Evolutionary conservation across 2,797 vertebrate genomes (phyloP).

Genomic region (Sebastes hubbsi): DNA sequence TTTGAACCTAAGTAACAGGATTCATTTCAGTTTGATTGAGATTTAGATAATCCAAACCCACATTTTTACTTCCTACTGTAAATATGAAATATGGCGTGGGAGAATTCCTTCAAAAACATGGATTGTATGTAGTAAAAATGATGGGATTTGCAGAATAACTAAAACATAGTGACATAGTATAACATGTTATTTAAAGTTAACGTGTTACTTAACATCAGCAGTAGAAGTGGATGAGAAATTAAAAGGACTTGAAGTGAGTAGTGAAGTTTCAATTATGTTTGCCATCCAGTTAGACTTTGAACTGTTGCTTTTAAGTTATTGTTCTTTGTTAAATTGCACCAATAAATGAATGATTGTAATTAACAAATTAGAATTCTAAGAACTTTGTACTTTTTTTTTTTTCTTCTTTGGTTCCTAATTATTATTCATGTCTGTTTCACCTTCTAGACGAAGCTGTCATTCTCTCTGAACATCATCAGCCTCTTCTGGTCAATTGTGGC

Average conservation of each 20-base stretch:
- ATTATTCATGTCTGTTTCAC: not conserved
- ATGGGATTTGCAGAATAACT: not conserved
- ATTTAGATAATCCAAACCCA: not conserved
- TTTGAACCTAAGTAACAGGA: not conserved
- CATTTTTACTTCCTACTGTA: not conserved
- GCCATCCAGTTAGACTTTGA: not conserved
- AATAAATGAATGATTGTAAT: not conserved
- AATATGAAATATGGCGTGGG: not conserved
- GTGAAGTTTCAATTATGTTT: not conserved
- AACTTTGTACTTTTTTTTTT: not conserved
- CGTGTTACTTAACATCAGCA: not conserved
- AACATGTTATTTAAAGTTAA: not conserved
- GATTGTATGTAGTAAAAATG: not conserved
- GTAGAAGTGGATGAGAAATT: not conserved
- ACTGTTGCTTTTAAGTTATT: not conserved
- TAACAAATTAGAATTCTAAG: not conserved
- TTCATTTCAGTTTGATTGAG: not conserved
- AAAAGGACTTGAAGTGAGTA: not conserved
- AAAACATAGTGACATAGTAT: not conserved
- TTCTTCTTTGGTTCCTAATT: not conserved
- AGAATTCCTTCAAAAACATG: not conserved
- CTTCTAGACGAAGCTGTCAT: constrained; percentile 77
- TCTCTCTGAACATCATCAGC: constrained; percentile 78
- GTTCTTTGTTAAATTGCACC: not conserved
- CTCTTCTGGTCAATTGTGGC: constrained; percentile 67